These are phyloP conservation scores for Hydrochoerus hydrochaeris DNA, from an alignment of 2,113 vertebrate genomes.

Conservation along the genomic window DNA sequence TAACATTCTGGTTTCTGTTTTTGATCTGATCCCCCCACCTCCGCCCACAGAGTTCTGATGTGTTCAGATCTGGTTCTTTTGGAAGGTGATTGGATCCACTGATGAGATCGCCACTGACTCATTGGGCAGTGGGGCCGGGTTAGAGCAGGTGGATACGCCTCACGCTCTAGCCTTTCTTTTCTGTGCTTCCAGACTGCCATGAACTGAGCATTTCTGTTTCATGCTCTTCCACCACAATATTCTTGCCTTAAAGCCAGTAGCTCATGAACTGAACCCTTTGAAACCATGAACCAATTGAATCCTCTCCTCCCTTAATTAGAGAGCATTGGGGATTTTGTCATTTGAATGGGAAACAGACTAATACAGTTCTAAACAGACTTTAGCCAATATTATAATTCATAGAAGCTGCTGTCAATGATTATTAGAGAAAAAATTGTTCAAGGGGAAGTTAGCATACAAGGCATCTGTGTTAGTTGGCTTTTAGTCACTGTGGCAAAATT, in stretches of 20 bases:
- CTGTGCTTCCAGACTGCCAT: background rate
- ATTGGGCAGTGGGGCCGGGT: background rate
- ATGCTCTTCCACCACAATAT: background rate
- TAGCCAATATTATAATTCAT: background rate
- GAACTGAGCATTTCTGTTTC: background rate
- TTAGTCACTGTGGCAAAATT: background rate
- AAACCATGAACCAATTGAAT: background rate
- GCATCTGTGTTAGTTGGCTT: background rate
- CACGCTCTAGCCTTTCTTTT: background rate
- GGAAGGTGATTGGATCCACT: background rate
- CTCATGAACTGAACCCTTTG: background rate
- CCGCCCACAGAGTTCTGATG: background rate
- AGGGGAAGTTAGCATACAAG: background rate
- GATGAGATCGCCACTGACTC: background rate
- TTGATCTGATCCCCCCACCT: background rate
- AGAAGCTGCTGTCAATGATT: background rate
- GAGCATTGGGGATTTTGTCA: background rate
- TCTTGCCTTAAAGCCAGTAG: background rate
- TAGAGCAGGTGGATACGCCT: background rate
- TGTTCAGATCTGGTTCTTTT: background rate
- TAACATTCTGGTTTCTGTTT: background rate
- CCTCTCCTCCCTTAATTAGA: background rate
- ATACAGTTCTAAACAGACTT: background rate
- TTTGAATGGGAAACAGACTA: background rate
- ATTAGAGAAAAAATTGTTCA: background rate